Evolutionary conservation across 2,113 vertebrate species (phyloP), one percentile per base, ranked within the genome.

Genomic region (Lepisosteus osseus): DNA sequence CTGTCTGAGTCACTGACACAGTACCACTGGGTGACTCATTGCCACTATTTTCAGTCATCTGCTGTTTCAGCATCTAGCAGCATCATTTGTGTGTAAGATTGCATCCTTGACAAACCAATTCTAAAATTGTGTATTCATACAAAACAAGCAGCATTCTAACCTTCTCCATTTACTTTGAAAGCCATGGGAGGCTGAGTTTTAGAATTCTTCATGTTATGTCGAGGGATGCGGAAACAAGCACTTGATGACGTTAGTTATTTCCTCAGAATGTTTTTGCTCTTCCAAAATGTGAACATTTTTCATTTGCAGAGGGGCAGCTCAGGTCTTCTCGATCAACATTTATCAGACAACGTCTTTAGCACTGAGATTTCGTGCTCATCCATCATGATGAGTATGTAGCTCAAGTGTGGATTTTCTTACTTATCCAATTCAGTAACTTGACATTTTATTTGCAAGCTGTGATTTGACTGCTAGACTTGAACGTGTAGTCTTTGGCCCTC

Each of bases 11-110:
- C 78, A 80, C 43, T 29, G 57, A 72, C 67, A 76, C 74, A 66
- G 17, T 74, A 68, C 69, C 76, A 68, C 69, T 45, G 55, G 45
- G 74, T 74, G 75, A 77, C 56, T 80, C 76, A 82, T 56, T 66
- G 67, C 65, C 62, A 40, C 54, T 17, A 63, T 3, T 66, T 66
- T 66, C 47, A 12, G 5, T 66, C n/a, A 43, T 65, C 41, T 9
- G 17, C 51, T 47, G 6, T 17, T 65, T 41, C 9, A 44, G 62
- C 65, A 68, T 67, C 51, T 42, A 29, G 42, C 40, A 45, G 59
- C 14, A 63, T 59, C 57, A 54, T 55, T 61, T 71, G 43, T 75
- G 14, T 61, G 3, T 14, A 4, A 13, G 56, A 59, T 11, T 59
- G 56, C 56, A 12, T n/a, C 56, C 7, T 3, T 14, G n/a, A 59